Evolutionary conservation across 2,797 vertebrate genomes (phyloP).

Genomic region (Esox masquinongy): DNA sequence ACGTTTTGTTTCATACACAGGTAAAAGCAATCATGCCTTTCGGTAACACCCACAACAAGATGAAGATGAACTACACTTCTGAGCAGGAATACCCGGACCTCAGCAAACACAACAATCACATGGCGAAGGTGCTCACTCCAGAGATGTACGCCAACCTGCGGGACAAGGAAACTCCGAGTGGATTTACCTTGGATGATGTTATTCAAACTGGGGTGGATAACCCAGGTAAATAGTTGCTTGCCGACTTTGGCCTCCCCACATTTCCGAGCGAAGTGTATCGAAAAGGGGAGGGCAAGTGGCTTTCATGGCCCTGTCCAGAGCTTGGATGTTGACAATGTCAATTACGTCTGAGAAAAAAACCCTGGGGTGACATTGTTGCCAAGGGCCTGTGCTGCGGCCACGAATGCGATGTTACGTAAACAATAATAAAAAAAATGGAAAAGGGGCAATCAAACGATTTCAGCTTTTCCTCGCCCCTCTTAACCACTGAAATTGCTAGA

Average conservation of each 20-base stretch:
- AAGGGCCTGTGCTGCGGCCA: background rate
- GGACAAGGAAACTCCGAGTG: conserved; percentile 81
- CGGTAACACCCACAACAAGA: conserved; percentile 89
- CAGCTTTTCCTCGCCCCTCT: background rate
- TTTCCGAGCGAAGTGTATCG: background rate
- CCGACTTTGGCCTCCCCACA: background rate
- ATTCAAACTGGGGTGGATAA: conserved; percentile 89
- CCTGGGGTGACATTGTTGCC: background rate
- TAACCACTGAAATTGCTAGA: background rate
- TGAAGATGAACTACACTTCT: conserved; percentile 83
- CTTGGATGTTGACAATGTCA: background rate
- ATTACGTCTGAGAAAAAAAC: conserved; percentile 2
- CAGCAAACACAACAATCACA: conserved; percentile 85
- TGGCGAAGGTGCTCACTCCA: conserved; percentile 83
- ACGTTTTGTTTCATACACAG: conserved; percentile 40
- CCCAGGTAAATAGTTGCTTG: conserved; percentile 72
- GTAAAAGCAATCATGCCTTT: conserved; percentile 86
- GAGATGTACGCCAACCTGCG: conserved; percentile 80
- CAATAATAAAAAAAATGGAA: background rate
- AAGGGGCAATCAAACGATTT: no score
- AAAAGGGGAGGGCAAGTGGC: background rate
- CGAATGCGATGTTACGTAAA: background rate
- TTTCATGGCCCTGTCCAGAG: background rate
- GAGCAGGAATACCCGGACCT: conserved; percentile 90
- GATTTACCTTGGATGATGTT: conserved; percentile 83